Conservation (phyloP, 1,140 invertebrate species). For the Apolygus lucorum region DNA sequence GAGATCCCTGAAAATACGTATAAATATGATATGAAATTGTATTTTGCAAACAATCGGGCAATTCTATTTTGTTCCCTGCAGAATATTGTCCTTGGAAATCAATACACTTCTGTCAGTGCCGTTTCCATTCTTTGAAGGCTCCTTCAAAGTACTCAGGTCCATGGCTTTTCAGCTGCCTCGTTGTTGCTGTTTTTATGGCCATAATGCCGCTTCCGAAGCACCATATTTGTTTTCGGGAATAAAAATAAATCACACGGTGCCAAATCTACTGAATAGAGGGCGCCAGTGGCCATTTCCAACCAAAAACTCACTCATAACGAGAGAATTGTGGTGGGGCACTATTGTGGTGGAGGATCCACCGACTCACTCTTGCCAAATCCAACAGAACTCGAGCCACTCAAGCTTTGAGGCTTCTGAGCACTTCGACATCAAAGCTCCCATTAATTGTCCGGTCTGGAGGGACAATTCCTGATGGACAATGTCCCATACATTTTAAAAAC, state of each 20-base stretch:
- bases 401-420: not conserved
- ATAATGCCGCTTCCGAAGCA: constrained; percentile 2
- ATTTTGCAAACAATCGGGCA: constrained; percentile 19
- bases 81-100: constrained; percentile 27
- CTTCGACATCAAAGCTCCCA: not conserved
- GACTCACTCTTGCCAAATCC: not conserved
- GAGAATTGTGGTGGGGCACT: not conserved
- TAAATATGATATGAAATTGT: too few relatives aligned
- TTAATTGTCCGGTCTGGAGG: not conserved
- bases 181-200: constrained; percentile 1
- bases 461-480: not conserved
- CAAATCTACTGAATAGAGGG: constrained; percentile 9
- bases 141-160: constrained; percentile 28
- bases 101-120: constrained; percentile 30
- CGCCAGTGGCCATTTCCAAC: not conserved
- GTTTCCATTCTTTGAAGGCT: constrained; percentile 29
- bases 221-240: constrained; percentile 8
- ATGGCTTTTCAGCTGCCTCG: constrained; percentile 27
- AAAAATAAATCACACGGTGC: constrained; percentile 10
- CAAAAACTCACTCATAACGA: not conserved
- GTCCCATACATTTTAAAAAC: too few relatives aligned
- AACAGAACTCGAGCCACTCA: not conserved
- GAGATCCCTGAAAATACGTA: too few relatives aligned
- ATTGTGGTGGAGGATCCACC: not conserved
- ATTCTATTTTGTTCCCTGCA: constrained; percentile 29